Percentiles rank a stretch among this genome's conserved stretches.
phyloP scores from a whole-genome alignment of 2,888 invertebrate genomes.

The Tinea semifulvella region DNA sequence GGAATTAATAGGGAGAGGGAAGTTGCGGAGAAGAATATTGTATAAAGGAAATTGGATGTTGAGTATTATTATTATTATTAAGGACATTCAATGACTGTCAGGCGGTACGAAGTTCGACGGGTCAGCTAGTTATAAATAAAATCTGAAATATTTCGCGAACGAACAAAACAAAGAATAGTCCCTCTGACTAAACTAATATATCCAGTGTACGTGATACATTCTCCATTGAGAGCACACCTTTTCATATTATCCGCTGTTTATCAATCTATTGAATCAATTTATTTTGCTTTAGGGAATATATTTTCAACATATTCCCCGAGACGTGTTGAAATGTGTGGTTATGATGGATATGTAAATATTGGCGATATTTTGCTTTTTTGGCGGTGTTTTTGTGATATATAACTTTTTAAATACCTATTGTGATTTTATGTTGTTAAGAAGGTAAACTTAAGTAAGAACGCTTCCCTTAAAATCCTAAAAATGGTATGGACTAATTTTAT shows the following conservation, averaged over 20 bases:
- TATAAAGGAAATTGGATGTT: too few relatives aligned
- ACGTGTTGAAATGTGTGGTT: not conserved
- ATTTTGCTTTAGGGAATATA: not conserved
- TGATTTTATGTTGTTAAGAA: not conserved
- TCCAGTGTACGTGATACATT: slow-evolving; percentile 8
- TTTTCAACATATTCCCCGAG: not conserved
- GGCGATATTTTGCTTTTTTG: not conserved
- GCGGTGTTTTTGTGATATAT: not conserved
- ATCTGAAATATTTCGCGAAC: too few relatives aligned
- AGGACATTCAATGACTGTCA: too few relatives aligned
- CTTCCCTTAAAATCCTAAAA: too few relatives aligned
- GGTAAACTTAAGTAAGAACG: too few relatives aligned
- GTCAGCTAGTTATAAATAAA: too few relatives aligned
- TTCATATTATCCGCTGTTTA: slow-evolving; percentile 5
- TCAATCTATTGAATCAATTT: slow-evolving; percentile 4
- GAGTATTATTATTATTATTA: too few relatives aligned
- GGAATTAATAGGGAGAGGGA: too few relatives aligned
- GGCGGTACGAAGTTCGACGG: too few relatives aligned
- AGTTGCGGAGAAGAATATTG: too few relatives aligned
- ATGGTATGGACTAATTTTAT: too few relatives aligned
- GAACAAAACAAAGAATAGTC: too few relatives aligned
- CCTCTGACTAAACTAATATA: slow-evolving; percentile 8
- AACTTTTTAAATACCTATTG: not conserved
- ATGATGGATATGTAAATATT: not conserved
- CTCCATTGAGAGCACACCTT: not conserved